Evolutionary conservation across 2,113 vertebrate genomes (phyloP).

Genomic region (Haliaeetus leucogaster): DNA sequence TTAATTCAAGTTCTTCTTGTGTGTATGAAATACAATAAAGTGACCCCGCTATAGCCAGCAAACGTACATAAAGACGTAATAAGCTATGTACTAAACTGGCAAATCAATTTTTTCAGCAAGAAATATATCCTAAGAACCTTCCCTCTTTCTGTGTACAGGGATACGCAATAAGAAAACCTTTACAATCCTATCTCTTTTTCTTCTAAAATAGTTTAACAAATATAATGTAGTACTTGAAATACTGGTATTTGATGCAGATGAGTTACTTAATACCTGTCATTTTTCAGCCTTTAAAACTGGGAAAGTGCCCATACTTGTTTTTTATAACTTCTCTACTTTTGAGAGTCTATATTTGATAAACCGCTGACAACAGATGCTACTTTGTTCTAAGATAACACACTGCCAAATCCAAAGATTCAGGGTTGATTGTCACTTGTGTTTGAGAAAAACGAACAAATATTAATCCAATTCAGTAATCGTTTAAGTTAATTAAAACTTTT

Average conservation of each 20-base stretch:
- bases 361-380: not conserved
- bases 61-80: not conserved
- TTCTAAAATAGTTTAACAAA: not conserved
- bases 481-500: not conserved
- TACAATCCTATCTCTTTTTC: accelerated
- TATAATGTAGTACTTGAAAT: not conserved
- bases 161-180: not conserved
- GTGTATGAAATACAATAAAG: not conserved
- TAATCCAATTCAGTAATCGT: not conserved
- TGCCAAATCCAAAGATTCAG: not conserved
- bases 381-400: not conserved
- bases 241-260: not conserved
- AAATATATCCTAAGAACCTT: not conserved
- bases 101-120: not conserved
- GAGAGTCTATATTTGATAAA: not conserved
- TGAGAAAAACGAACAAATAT: not conserved
- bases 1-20: not conserved
- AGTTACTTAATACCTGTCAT: not conserved
- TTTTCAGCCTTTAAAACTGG: not conserved
- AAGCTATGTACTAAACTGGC: not conserved
- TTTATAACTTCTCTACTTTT: not conserved
- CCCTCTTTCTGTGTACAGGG: not conserved
- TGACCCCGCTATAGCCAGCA: not conserved
- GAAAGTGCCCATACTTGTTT: not conserved
- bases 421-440: not conserved